Evolutionary conservation across 2,888 invertebrate genomes (phyloP).

Genomic region (Lithophane leautieri): DNA sequence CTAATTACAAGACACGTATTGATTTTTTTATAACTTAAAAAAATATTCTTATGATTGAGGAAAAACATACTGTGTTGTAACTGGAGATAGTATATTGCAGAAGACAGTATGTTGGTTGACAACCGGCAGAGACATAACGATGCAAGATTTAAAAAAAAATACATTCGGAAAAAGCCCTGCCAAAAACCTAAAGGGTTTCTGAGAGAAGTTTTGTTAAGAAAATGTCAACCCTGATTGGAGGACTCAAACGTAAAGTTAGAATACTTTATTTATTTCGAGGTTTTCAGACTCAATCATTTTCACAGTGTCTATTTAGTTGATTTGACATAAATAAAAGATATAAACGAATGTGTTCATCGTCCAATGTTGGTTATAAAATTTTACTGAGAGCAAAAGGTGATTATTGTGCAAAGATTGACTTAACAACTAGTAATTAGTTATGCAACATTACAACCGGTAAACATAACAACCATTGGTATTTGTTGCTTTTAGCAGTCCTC

Average conservation of each 20-base stretch:
- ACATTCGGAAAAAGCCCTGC: too few relatives aligned
- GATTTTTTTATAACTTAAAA: background rate
- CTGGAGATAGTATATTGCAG: background rate
- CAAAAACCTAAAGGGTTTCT: too few relatives aligned
- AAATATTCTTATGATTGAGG: background rate
- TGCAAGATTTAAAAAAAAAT: background rate
- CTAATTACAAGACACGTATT: background rate
- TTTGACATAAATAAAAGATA: background rate
- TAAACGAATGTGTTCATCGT: slow-evolving; percentile 3
- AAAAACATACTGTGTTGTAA: background rate
- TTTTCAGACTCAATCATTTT: background rate
- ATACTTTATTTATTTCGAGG: background rate
- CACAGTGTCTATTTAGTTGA: background rate
- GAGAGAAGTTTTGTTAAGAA: too few relatives aligned
- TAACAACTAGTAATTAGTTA: slow-evolving; percentile 32
- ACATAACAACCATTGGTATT: slow-evolving; percentile 34
- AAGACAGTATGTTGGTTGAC: background rate
- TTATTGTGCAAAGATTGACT: slow-evolving; percentile 22
- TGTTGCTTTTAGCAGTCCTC: background rate
- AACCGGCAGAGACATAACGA: background rate
- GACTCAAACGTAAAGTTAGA: background rate
- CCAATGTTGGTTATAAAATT: slow-evolving; percentile 21
- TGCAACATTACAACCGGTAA: slow-evolving; percentile 35
- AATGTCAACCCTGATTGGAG: background rate
- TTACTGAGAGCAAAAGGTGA: slow-evolving; percentile 22